Base-by-base conservation (phyloP, 2,888 invertebrate species). In the Coremacera marginata region DNA sequence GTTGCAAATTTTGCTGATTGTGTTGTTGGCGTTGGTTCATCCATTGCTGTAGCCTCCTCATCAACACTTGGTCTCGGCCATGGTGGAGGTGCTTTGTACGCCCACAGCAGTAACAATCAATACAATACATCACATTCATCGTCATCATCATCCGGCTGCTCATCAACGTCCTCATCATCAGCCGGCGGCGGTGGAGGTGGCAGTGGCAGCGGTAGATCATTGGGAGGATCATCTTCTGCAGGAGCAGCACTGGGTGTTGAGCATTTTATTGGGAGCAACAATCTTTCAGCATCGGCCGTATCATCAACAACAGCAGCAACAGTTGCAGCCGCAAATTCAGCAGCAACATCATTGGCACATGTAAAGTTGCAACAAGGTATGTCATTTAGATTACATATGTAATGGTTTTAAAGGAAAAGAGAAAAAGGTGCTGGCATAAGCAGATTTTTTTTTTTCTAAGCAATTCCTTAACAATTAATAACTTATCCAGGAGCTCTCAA, bases 11-110 rank as follows among this genome's bases (percentile, higher is more conserved):
- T 44, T 52, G 51, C 25, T n/a, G 63, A 52, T 27, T 51, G 34
- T 9, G 19, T 31, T 11, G 44, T 16, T n/a, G 25, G 55, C 8
- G 57, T n/a, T 19, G 22, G 52, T 49, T n/a, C 22, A 44, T 37
- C n/a, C 11, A 44, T 22, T 49, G 68, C 49, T 22, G 87, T n/a
- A n/a, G n/a, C 90, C 78, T 87, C 90, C 77, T 84, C 86, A 82
- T 51, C 80, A 63, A 7, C 62, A 5, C 49, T 73, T 80, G 16
- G 68, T 65, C 78, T 87, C 81, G 88, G 88, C 83, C 87, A 88
- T 88, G 88, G 88, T 88, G 88, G 88, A 87, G 82, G 86, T 85
- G 82, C 87, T 86, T 75, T 88, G 84, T 87, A 85, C 88, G 77
- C 86, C 88, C 83, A 85, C 83, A 86, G 84, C 85, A 84, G 83